Conservation (phyloP, 1,140 invertebrate genomes). For the Calosoma granatense region DNA sequence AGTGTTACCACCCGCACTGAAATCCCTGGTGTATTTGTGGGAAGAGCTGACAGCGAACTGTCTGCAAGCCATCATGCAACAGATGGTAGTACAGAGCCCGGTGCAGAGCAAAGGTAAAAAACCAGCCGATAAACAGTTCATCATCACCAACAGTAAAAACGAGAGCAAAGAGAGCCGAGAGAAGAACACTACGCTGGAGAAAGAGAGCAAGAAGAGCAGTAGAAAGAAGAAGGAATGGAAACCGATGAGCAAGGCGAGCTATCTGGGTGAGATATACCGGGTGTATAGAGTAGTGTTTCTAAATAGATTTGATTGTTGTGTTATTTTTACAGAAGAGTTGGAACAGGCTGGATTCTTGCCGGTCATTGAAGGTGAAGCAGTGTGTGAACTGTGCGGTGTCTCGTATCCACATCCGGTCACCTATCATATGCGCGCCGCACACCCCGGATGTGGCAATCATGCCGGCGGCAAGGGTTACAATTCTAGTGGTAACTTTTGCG, state of each 20-base stretch:
- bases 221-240: slow-evolving; percentile 51
- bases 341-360: slow-evolving; percentile 24
- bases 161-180: slow-evolving; percentile 30
- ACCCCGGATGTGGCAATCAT: slow-evolving; percentile 81
- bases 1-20: slow-evolving; percentile 75
- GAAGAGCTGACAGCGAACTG: slow-evolving; percentile 69
- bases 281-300: not conserved
- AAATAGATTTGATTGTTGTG: not conserved
- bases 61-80: slow-evolving; percentile 54
- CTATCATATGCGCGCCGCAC: slow-evolving; percentile 80
- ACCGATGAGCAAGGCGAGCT: slow-evolving; percentile 29
- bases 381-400: slow-evolving; percentile 82
- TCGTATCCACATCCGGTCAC: slow-evolving; percentile 72
- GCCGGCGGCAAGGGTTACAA: slow-evolving; percentile 85
- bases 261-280: slow-evolving; percentile 32
- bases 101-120: slow-evolving; percentile 37
- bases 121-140: slow-evolving; percentile 29
- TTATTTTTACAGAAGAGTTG: too few species aligned
- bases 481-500: slow-evolving; percentile 71
- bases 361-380: slow-evolving; percentile 41
- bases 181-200: slow-evolving; percentile 35
- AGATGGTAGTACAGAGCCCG: slow-evolving; percentile 37
- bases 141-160: slow-evolving; percentile 24
- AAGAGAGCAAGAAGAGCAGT: slow-evolving; percentile 40
- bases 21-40: slow-evolving; percentile 76